Base-by-base conservation (phyloP, 2,113 vertebrate species). In the Raja brachyura region DNA sequence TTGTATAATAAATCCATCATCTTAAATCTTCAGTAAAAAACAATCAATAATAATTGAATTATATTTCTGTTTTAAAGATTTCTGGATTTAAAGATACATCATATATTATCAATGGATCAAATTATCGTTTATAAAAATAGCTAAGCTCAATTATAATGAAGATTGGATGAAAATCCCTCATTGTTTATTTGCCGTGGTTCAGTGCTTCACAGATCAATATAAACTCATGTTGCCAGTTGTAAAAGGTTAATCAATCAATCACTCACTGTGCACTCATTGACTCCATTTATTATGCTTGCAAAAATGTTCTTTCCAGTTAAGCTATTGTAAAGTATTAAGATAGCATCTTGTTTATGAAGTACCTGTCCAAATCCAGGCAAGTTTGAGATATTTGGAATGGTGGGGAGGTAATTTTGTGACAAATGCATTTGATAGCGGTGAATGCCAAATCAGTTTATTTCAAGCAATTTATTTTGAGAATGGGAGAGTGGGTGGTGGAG, bases 301-400 rank as follows among this genome's bases (percentile, higher is more conserved):
- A 68, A 90, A 68, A 66, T 90, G 63, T 14, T 86, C 56, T 90
- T 39, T 68, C 31, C 3, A 90, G 86, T 90, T 90, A n/a, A 66
- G 86, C 61, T 68, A 20, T 11, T 39, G 14, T 39, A 33, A 33
- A 18, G 6, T 66, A 66, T 39, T 16, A 68, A 39, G 59, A 39
- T 33, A 68, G 18, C 31, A 66, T 66, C n/a, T 8, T 31, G 86
- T 90, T 68, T 68, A 90, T 90, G 61, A 68, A 90, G 16, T 68
- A 68, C 16, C 10, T 31, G 28, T 22, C 25, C 22, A 66, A 14
- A 9, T 39, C 9, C 63, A 90, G 31, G n/a, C 61, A 9, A n/a
- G 18, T 5, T 68, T 31, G n/a, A 18, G 16, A 33, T 18, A 4
- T 31, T 63, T 25, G 31, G 28, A 39, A 22, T 31, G 1, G 59